Evolutionary conservation across 2,797 vertebrate species (phyloP).

Genomic region (Paguma larvata): DNA sequence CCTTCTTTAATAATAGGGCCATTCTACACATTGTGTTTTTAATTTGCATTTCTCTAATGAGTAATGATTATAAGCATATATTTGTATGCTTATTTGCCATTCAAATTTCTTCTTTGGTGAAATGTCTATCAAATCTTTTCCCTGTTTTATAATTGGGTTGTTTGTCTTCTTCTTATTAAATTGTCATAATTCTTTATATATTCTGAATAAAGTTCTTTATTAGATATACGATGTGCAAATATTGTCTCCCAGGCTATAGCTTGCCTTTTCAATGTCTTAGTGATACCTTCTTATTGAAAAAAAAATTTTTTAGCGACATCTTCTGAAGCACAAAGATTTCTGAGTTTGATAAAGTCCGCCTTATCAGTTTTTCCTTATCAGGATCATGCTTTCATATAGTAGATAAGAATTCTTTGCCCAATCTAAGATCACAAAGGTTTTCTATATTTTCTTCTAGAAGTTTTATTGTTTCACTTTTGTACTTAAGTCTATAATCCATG

Average conservation of each 20-base stretch:
- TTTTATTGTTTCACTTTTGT: not conserved
- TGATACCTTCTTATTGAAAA: not conserved
- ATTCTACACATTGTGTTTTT: constrained; percentile 43
- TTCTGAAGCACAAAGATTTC: constrained; percentile 60
- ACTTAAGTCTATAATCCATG: not conserved
- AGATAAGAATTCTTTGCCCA: not conserved
- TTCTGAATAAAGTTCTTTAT: constrained; percentile 52
- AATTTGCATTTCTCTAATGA: constrained; percentile 55
- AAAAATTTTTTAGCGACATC: not conserved
- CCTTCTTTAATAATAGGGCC: not conserved
- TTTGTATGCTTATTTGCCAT: constrained; percentile 56
- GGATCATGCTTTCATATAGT: not conserved
- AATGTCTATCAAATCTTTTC: constrained; percentile 56
- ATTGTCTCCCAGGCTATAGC: constrained; percentile 31
- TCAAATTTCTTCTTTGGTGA: constrained; percentile 40
- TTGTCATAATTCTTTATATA: constrained; percentile 45
- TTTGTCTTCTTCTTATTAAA: constrained; percentile 57
- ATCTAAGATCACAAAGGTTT: not conserved
- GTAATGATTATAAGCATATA: constrained; percentile 1
- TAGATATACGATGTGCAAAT: constrained; percentile 55
- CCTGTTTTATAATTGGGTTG: constrained; percentile 46
- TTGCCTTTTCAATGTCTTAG: constrained; percentile 48
- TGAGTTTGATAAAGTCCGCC: constrained; percentile 53
- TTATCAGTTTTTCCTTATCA: constrained; percentile 14
- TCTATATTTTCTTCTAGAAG: constrained; percentile 13